Evolutionary conservation across 2,797 vertebrate genomes (phyloP), one percentile per base, ranked within the genome.

Genomic region (Tapera naevia): DNA sequence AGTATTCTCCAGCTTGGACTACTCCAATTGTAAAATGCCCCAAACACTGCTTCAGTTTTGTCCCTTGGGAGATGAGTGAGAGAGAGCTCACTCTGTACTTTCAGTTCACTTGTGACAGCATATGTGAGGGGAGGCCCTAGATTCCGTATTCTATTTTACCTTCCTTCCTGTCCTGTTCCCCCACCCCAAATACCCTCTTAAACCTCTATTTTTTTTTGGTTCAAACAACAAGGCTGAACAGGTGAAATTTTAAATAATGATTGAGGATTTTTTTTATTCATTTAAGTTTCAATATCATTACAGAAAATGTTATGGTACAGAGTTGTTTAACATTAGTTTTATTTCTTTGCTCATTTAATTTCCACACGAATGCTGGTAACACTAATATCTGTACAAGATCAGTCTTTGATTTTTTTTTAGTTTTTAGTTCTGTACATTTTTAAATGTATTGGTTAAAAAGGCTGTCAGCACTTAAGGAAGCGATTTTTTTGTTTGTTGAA

Each of bases 231-330:
- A 97, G 96, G 93, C 96, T 93, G 95, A 97, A 91, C 97, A 94
- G 86, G 90, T 93, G 93, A 92, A 95, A 95, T 98, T 99, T 99
- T 99, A 99, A 98, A 99, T 99, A 99, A 99, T 99, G 99, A 98
- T 98, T 98, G 98, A 99, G 98, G 98, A 99, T 98, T 99, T 99
- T 98, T 99, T 99, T 99, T 99, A 99, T 98, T 98, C 98, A 98
- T 98, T 98, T 99, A 98, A 98, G 98, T 98, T 99, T 99, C 98
- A 98, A 97, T 99, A 99, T 99, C 98, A 98, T 99, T 99, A 99
- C 99, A 99, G 99, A 99, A 99, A 99, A 99, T 99, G 98, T 99
- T 99, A 99, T 99, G 98, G 99, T 99, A 99, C 99, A 99, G 99
- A 99, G 98, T 99, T 99, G 98, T 99, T 99, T 98, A 99, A 99